Base-by-base conservation (phyloP, 37 sponge, comb jelly and placozoan genomes). In the Haliclona indistincta region DNA sequence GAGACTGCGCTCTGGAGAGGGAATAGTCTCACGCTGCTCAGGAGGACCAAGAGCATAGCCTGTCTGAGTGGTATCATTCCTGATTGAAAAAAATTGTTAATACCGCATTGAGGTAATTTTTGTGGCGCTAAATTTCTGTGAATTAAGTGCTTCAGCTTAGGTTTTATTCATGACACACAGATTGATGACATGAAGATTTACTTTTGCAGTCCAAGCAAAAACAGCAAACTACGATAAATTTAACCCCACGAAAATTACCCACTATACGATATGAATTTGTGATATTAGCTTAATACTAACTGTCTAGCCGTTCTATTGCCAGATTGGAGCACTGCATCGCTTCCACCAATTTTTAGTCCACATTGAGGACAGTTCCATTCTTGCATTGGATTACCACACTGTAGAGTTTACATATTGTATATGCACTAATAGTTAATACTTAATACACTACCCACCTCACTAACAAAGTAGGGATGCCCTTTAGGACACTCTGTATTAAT, bases 401-500 rank as follows among this genome's bases (percentile, higher is more conserved):
- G 53, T 32, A 30, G 61, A 0, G 37, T 6, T 19, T n/a, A 45
- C 13, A 41, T 8, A 41, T n/a, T n/a, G n/a, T n/a, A n/a, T 22
- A 22, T 11, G 19, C 43, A 41, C 7, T n/a, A 15, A 34, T 22
- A 7, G n/a, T 25, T n/a, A 58, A 25, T 7, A 20, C 22, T 58
- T 22, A 69, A 19, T 20, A 62, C 2, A 68, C 20, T 22, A 43
- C 71, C 75, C 47, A 85, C 91, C 56, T 90, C 82, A 42, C 58
- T 64, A 44, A 90, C 77, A 28, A 81, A 76, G 56, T 90, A 90
- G 4, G 83, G 87, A 77, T 91, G 92, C 15, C 92, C 92, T 43
- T 55, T 81, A 15, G 83, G 83, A 55, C 92, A 91, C 45, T 71
- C 89, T 83, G 17, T 40, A n/a, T n/a, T n/a, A n/a, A n/a, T 26